Evolutionary conservation across 2,888 invertebrate species (phyloP).

Genomic region (Melolontha melolontha): DNA sequence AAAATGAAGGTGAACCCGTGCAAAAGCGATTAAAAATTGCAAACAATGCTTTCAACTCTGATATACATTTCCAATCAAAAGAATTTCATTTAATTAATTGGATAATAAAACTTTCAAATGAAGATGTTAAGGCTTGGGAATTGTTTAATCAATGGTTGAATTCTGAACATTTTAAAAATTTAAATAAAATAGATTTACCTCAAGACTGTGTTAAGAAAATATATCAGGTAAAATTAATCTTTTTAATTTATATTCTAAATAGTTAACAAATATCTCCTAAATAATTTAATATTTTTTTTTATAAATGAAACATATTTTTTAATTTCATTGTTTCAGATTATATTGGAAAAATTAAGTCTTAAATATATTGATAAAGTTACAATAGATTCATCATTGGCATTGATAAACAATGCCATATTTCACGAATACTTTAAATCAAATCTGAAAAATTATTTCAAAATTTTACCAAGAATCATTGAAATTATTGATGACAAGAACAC

Average conservation of each 20-base stretch:
- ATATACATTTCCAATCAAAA: slow-evolving; percentile 52
- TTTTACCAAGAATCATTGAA: slow-evolving; percentile 50
- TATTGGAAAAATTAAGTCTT: not conserved
- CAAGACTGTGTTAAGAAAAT: slow-evolving; percentile 52
- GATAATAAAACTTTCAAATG: slow-evolving; percentile 49
- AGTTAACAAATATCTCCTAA: too few relatives aligned
- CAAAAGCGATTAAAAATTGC: slow-evolving; percentile 57
- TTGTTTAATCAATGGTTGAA: slow-evolving; percentile 53
- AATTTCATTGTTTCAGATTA: slow-evolving; percentile 3
- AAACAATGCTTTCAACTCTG: slow-evolving; percentile 56
- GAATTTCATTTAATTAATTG: slow-evolving; percentile 56
- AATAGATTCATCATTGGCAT: slow-evolving; percentile 5
- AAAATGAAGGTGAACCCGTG: slow-evolving; percentile 55
- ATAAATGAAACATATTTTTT: too few relatives aligned
- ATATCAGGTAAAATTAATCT: slow-evolving; percentile 44
- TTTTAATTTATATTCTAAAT: too few relatives aligned
- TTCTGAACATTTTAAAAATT: slow-evolving; percentile 53
- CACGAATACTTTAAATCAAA: slow-evolving; percentile 56
- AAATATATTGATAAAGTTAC: not conserved
- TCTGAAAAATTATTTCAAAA: slow-evolving; percentile 52
- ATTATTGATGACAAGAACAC: slow-evolving; percentile 44
- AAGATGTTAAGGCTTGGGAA: slow-evolving; percentile 49
- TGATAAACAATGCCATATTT: slow-evolving; percentile 53
- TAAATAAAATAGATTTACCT: slow-evolving; percentile 54
- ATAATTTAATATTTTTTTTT: too few relatives aligned